Conservation (phyloP, 2,113 vertebrate genomes). For the Pyrgilauda ruficollis region DNA sequence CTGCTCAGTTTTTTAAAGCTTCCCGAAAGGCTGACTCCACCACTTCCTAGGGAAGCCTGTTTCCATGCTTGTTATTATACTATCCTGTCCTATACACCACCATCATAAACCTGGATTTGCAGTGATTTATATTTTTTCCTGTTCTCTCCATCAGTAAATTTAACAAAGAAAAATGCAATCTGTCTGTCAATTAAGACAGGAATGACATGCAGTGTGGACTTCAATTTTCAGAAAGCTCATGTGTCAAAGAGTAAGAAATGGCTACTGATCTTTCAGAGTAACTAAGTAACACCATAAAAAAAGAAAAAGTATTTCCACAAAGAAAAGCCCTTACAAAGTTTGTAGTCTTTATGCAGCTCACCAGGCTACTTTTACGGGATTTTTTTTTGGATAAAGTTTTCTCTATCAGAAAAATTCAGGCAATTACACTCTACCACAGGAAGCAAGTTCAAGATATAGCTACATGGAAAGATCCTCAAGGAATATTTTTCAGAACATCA, state of each 20-base stretch:
- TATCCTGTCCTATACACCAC: background rate
- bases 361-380: background rate
- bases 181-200: background rate
- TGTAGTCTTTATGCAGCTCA: background rate
- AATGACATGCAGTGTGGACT: background rate
- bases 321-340: background rate
- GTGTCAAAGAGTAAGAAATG: background rate
- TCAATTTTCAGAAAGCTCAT: background rate
- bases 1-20: background rate
- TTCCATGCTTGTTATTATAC: background rate
- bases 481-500: background rate
- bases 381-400: background rate
- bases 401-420: background rate
- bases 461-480: background rate
- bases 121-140: background rate
- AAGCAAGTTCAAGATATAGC: background rate
- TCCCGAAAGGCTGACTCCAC: background rate
- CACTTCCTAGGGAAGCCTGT: background rate
- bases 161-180: background rate
- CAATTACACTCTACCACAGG: background rate
- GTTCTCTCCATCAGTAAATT: background rate
- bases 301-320: background rate
- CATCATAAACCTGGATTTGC: background rate
- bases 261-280: background rate
- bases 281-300: background rate